phyloP scores from a whole-genome alignment of 1,140 invertebrate species.

The Chrysoperla carnea region DNA sequence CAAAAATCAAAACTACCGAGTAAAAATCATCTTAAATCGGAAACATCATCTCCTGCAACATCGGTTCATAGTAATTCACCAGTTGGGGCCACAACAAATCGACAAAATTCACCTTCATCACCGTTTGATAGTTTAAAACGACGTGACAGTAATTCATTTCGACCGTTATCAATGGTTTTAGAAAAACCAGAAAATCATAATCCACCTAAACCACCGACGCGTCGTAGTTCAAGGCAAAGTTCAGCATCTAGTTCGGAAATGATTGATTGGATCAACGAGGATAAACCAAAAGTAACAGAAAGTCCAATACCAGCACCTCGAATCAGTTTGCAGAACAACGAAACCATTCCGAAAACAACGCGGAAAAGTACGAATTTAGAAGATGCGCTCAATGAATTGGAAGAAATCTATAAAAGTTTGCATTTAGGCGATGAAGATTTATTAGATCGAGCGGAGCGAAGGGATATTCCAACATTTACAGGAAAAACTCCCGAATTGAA shows the following conservation, averaged over 20 bases:
- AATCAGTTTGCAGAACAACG: no score
- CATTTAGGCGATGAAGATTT: conserved; percentile 65
- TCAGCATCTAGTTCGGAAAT: neutral
- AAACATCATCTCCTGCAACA: conserved; percentile 3
- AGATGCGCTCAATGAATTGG: conserved; percentile 71
- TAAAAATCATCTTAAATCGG: neutral
- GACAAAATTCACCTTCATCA: neutral
- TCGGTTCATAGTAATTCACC: neutral
- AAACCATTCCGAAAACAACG: no score
- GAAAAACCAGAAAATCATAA: conserved; percentile 13
- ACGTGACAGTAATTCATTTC: neutral
- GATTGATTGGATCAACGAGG: neutral
- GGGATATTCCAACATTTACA: conserved; percentile 40
- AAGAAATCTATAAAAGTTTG: conserved; percentile 75
- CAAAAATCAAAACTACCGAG: conserved; percentile 5
- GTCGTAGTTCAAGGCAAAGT: conserved; percentile 6
- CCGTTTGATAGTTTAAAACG: neutral
- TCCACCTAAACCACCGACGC: conserved; percentile 8
- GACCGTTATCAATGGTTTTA: conserved; percentile 15
- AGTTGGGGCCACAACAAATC: neutral
- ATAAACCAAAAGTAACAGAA: conserved; percentile 4
- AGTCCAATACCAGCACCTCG: no score
- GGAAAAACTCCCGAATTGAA: conserved; percentile 6
- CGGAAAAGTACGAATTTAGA: conserved; percentile 56
- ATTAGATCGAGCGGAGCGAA: conserved; percentile 53